Base-by-base conservation (phyloP, 2,888 invertebrate species). In the Caradrina clavipalpis region DNA sequence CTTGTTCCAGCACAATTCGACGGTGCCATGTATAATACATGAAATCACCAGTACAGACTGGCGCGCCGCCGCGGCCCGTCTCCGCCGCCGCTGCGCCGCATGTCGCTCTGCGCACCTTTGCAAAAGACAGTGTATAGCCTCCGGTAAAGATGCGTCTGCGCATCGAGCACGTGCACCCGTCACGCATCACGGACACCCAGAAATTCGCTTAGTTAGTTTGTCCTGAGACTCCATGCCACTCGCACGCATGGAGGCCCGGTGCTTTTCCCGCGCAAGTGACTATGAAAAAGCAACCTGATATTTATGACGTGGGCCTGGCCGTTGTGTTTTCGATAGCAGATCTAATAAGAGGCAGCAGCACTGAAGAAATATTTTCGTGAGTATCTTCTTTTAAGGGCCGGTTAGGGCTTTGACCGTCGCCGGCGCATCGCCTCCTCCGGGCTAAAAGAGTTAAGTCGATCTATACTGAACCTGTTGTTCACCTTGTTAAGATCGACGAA, bases 161-260 rank as follows among this genome's bases (percentile, higher is more conserved):
- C 91, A 90, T 89, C 88, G 86, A 89, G 90, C 95, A 95, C 95
- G 94, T 95, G 95, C 92, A 92, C 88, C 82, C 92, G 94, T 95
- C 94, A 95, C 94, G 94, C 93, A 91, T 90, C 92, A 91, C 90
- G 89, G 88, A 89, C 91, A 92, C 91, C 88, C 89, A 94, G 93
- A 92, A 91, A 94, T 93, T 94, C 91, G 91, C 92, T 94, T 91
- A 95, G 95, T 94, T 91, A 95, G 95, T 96, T 91, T 90, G 92
- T 91, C 89, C 89, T 85, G 89, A 90, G 91, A 89, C 93, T 89
- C 90, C 91, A 91, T 88, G 92, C 89, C 81, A 81, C 76, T 82
- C 91, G 94, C 92, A 93, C 95, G 94, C 90, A 91, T 91, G 92
- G 92, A 90, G 85, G 71, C 79, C 80, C 81, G 77, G 76, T 81